Conservation (phyloP, 2,888 invertebrate species). For the Luffia ferchaultella region DNA sequence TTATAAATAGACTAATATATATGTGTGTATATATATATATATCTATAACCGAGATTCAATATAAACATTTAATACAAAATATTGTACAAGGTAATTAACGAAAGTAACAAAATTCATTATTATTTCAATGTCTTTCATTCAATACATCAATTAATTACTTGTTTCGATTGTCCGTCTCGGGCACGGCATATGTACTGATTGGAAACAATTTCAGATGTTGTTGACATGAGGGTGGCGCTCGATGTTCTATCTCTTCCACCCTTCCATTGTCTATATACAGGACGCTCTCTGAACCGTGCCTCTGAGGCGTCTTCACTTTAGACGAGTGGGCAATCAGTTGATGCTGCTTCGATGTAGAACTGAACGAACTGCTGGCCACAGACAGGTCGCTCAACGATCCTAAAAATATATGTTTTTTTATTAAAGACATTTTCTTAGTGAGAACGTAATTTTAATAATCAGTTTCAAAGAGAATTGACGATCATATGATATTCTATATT, state of each 20-base stretch:
- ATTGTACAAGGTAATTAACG: too few species aligned
- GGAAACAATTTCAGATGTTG: conserved; percentile 66
- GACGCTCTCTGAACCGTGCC: conserved; percentile 81
- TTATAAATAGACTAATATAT: too few species aligned
- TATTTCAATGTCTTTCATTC: conserved; percentile 28
- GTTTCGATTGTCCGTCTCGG: conserved; percentile 16
- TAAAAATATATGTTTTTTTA: too few species aligned
- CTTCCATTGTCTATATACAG: conserved; percentile 69
- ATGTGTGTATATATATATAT: too few species aligned
- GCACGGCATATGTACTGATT: conserved; percentile 73
- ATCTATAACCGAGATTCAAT: too few species aligned
- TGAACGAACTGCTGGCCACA: conserved; percentile 59
- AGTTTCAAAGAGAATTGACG: too few species aligned
- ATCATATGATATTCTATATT: too few species aligned
- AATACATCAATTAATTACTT: background rate
- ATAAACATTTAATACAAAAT: too few species aligned
- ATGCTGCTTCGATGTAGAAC: conserved; percentile 60
- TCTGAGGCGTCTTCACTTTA: conserved; percentile 77
- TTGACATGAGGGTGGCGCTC: conserved; percentile 41
- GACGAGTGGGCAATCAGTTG: conserved; percentile 81
- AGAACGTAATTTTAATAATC: too few species aligned
- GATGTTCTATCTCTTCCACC: conserved; percentile 18
- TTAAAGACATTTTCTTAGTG: too few species aligned
- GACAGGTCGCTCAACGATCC: conserved; percentile 79
- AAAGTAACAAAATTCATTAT: too few species aligned